Percentiles rank a stretch among this genome's conserved stretches.
phyloP scores from a whole-genome alignment of 1,140 invertebrate species.

The Polypedilum vanderplanki region DNA sequence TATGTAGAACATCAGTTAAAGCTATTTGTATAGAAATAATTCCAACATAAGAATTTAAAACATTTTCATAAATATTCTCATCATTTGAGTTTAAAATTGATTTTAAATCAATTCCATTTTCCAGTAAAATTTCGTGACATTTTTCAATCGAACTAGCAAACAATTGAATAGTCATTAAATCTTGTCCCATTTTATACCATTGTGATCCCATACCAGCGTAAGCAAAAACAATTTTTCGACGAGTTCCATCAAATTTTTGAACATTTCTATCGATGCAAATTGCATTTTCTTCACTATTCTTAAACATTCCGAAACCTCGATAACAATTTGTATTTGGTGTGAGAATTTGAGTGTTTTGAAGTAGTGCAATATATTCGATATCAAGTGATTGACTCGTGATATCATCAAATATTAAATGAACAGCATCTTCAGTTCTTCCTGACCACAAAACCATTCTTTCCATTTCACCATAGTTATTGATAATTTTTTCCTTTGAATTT shows the following conservation, averaged over 20 bases:
- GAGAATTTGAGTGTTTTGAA: conserved; percentile 61
- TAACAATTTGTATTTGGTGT: conserved; percentile 62
- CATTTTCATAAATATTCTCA: conserved; percentile 69
- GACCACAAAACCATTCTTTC: conserved; percentile 71
- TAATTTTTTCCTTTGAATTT: conserved; percentile 60
- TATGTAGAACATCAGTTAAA: conserved; percentile 73
- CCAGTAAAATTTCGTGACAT: conserved; percentile 65
- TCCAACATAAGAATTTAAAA: conserved; percentile 81
- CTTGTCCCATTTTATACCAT: conserved; percentile 92
- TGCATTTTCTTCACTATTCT: no score
- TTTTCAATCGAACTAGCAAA: conserved; percentile 72
- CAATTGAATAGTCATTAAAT: no score
- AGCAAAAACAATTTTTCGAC: neutral
- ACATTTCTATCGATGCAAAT: conserved; percentile 47
- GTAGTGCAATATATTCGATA: conserved; percentile 62
- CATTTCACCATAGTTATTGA: conserved; percentile 46
- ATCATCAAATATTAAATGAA: no score
- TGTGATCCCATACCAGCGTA: conserved; percentile 82
- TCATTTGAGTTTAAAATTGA: conserved; percentile 70
- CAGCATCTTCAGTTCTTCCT: conserved; percentile 80
- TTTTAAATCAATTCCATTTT: conserved; percentile 72
- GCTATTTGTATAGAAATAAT: conserved; percentile 95
- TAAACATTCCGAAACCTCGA: conserved; percentile 58
- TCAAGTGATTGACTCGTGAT: conserved; percentile 40
- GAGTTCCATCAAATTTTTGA: conserved; percentile 38